Evolutionary conservation across 2,113 vertebrate genomes (phyloP), one percentile per base, ranked within the genome.

Genomic region (Pygoscelis antarcticus): DNA sequence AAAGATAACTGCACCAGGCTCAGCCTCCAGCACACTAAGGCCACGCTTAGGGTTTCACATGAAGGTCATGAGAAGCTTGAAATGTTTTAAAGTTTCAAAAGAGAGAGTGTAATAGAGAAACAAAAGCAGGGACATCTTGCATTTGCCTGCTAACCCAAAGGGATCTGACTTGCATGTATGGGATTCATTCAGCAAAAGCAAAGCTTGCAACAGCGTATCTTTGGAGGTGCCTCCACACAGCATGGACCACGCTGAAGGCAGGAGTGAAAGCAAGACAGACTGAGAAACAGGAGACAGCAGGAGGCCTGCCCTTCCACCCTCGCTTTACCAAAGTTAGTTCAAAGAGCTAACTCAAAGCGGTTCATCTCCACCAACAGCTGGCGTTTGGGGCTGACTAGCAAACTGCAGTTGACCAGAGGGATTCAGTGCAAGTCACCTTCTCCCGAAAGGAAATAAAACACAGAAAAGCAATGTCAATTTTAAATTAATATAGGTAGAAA

Each of bases 11-110:
- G 23, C 90, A 74, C 26, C n/a, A 82, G 60, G 34, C 47, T 76
- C 80, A 82, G 84, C 70, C 87, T 95, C 40, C 40, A 90, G 92
- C 72, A 84, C 72, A 58, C 72, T 29, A 19, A 29, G 27, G 29
- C n/a, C 66, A 46, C 14, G 69, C 52, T 57, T 3, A 61, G 25
- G 11, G 34, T 89, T 94, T 89, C 95, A 93, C 61, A 38, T 92
- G 89, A 95, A 93, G 95, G 65, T 97, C 95, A 91, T 82, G 61
- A 71, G 87, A 92, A 87, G 69, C 52, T 87, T 95, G 38, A 68
- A 80, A 77, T 14, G 10, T 86, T 90, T 93, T 49, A 42, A 60
- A 83, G 52, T 76, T 94, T 95, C 65, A 64, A 40, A 90, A 68
- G 38, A 89, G 26, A 18, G 58, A 38, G 21, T 36, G 32, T 47